Evolutionary conservation across 2,888 invertebrate genomes (phyloP).

Genomic region (Calliphora vomitoria): DNA sequence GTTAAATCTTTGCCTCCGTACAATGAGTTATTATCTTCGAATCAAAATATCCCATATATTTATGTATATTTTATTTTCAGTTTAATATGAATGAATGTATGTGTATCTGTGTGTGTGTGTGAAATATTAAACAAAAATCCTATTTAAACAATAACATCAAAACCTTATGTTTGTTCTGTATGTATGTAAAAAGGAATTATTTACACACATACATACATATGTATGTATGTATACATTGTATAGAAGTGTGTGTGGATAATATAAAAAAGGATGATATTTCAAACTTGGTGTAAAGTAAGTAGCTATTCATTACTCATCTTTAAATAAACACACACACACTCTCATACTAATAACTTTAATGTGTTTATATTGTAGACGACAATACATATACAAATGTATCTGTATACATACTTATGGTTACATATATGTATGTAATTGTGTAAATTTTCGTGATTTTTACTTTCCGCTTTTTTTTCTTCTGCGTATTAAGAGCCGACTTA

Average conservation of each 20-base stretch:
- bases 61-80: constrained; percentile 5
- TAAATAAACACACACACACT: constrained; percentile 6
- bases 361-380: background rate
- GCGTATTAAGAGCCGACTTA: background rate
- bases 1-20: too few relatives aligned
- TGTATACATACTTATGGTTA: too few relatives aligned
- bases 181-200: too few relatives aligned
- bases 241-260: background rate
- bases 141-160: constrained; percentile 26
- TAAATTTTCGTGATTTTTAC: constrained; percentile 5
- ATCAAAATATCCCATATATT: constrained; percentile 6
- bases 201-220: too few relatives aligned
- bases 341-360: constrained; percentile 5
- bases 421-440: background rate
- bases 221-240: too few relatives aligned
- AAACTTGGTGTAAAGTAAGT: constrained; percentile 31
- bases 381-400: background rate
- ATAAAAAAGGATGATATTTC: constrained; percentile 24
- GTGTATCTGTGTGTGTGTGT: background rate
- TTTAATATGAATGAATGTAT: background rate
- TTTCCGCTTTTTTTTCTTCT: background rate
- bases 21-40: background rate
- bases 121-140: constrained; percentile 24
- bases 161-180: background rate
- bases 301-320: constrained; percentile 48